Evolutionary conservation across 2,797 vertebrate genomes (phyloP), one percentile per base, ranked within the genome.

Genomic region (Acanthiza pusilla): DNA sequence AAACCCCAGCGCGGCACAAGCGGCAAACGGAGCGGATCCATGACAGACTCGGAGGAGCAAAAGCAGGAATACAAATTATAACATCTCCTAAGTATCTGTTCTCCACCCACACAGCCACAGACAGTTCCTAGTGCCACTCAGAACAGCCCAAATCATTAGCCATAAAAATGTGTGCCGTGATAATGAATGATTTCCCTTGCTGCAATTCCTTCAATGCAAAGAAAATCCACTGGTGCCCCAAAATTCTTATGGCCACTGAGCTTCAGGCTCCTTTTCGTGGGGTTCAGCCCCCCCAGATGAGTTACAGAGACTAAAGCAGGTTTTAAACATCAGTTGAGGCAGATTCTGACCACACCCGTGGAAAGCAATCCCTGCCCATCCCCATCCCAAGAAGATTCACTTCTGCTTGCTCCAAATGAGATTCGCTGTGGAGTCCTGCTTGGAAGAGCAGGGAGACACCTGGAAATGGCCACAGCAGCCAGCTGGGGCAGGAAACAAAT

Each of bases 1-100:
- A 70, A 68, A 78, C 4, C 75, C 66, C 65, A 34, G 32, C 0
- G 0, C 54, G 34, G 72, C 79, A 65, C 42, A 47, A 54, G 51
- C 0, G 0, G 21, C 45, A 83, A 62, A 60, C 38, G 47, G 43
- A 70, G 85, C 22, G 10, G 80, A 81, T 73, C 89, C 53, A 12
- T 4, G 58, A 16, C 51, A 40, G 87, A 36, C 18, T 79, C 62
- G 8, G 93, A 91, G 82, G 7, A 47, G 95, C 32, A 67, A 73
- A 81, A 86, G 55, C 79, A 90, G 82, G 45, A 94, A 94, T 65
- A 91, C 73, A 91, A 95, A 95, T 94, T 92, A 85, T 38, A 79
- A 90, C 66, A 66, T 84, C 76, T 91, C 73, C 38, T 50, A n/a
- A 92, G 76, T 61, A 79, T 91, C 78, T 92, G 91, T 60, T 91